Evolutionary conservation across 1,140 invertebrate genomes (phyloP).

Genomic region (Lamellibrachia luymesi): DNA sequence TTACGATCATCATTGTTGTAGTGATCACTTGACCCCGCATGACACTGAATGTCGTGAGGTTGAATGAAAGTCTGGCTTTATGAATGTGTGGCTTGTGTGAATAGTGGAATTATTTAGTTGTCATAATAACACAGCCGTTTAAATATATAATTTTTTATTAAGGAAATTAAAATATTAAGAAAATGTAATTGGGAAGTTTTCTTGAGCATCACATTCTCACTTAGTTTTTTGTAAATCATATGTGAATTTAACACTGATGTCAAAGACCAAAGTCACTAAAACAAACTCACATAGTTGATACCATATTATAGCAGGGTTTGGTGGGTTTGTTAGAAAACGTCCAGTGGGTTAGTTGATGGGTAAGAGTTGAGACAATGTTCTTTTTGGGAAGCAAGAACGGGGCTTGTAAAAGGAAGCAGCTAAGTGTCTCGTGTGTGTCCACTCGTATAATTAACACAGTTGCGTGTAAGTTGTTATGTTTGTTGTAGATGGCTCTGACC

Average conservation of each 20-base stretch:
- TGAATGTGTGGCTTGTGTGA: neutral
- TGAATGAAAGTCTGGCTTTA: neutral
- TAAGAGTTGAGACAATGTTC: neutral
- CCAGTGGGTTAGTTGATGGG: neutral
- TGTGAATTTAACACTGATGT: neutral
- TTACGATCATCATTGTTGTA: neutral
- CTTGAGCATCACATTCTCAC: neutral
- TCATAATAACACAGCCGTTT: neutral
- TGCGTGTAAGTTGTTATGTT: neutral
- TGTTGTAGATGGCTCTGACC: neutral
- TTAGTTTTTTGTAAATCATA: neutral
- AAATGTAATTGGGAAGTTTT: neutral
- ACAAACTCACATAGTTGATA: neutral
- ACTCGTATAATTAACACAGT: neutral
- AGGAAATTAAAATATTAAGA: neutral
- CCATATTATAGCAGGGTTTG: neutral
- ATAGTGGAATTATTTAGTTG: neutral
- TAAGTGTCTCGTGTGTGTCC: neutral
- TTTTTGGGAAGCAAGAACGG: neutral
- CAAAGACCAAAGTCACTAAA: neutral
- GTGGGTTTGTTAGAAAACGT: neutral
- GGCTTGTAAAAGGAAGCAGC: neutral
- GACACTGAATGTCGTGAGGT: neutral
- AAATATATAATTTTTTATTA: neutral
- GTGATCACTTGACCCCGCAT: neutral